A percentile compares a stretch with the other conserved stretches of the same genome.
phyloP scores from a whole-genome alignment of 2,888 invertebrate species.

The Coenonympha glycerion region DNA sequence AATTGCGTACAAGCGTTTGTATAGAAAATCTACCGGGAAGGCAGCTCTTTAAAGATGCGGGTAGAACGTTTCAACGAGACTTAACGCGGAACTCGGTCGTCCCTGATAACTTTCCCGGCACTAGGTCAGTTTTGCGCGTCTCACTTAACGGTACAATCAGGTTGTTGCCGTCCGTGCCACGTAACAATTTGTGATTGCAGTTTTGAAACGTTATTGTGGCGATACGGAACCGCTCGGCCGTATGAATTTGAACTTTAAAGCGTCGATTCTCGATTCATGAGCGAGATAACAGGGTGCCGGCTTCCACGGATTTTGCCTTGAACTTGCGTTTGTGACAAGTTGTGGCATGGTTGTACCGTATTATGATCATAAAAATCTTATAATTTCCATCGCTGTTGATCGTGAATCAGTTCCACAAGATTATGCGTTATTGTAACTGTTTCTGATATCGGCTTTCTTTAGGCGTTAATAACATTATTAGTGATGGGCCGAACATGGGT shows the following conservation, averaged over 20 bases:
- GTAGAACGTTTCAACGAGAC: slow-evolving; percentile 36
- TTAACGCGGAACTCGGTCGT: slow-evolving; percentile 60
- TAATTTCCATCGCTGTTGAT: slow-evolving; percentile 18
- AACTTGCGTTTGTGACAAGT: slow-evolving; percentile 44
- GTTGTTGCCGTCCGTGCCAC: slow-evolving; percentile 67
- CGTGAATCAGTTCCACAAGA: slow-evolving; percentile 25
- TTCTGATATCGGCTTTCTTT: slow-evolving; percentile 1
- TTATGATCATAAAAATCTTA: slow-evolving; percentile 20
- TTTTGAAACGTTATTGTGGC: slow-evolving; percentile 59
- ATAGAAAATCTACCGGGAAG: no score
- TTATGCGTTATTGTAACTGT: slow-evolving; percentile 27
- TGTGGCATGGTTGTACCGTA: slow-evolving; percentile 21
- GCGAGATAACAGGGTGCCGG: background rate
- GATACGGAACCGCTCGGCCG: slow-evolving; percentile 33
- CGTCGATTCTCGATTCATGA: slow-evolving; percentile 27
- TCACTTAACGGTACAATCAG: slow-evolving; percentile 73
- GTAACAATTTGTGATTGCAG: slow-evolving; percentile 69
- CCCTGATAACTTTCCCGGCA: slow-evolving; percentile 71
- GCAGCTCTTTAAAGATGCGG: no score
- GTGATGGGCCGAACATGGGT: no score
- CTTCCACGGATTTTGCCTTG: slow-evolving; percentile 40
- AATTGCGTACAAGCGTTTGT: no score
- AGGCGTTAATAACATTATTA: background rate
- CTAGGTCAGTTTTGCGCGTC: slow-evolving; percentile 74
- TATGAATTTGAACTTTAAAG: slow-evolving; percentile 42